Evolutionary conservation across 2,113 vertebrate species (phyloP), one percentile per base, ranked within the genome.

Genomic region (Pterocles orientalis): DNA sequence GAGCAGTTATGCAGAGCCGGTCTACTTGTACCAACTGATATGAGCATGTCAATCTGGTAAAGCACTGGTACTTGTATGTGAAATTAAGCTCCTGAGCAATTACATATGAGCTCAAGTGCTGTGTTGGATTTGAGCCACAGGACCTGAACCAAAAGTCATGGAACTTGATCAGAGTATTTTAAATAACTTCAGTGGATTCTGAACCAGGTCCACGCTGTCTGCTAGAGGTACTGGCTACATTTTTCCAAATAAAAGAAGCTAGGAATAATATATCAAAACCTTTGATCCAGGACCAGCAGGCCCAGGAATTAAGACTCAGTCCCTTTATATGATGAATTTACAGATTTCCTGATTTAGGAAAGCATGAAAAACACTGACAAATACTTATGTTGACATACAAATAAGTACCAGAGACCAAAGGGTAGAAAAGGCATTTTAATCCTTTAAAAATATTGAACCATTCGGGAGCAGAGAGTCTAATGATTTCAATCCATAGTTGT

Each of bases 191-290:
- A 94, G 57, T 86, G 72, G 90, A 95, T 96, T 93, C 95, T 97
- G 95, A 92, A 93, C 77, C 82, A 34, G 58, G 48, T 97, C 96
- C 95, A 95, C 82, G 80, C 72, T 95, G 94, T 94, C 95, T 96
- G 95, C 82, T 93, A 94, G 92, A 96, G 73, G 92, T 92, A 96
- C 94, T 96, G 24, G 64, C 92, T 93, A 94, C 90, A 92, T 97
- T 95, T 96, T 97, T 96, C 94, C 95, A 96, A 97, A 96, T 96
- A 96, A 96, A 96, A 96, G 61, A 82, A 76, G 86, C 89, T 96
- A 89, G 73, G 48, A 94, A 94, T 94, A 94, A 95, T 96, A 96
- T 54, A 95, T 96, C 86, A 90, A 96, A 97, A 79, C 86, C 94
- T 95, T 97, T 96, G 94, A 96, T 96, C 81, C 70, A 65, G 61